Evolutionary conservation across 2,113 vertebrate species (phyloP).

Genomic region (Oreotrochilus melanogaster): DNA sequence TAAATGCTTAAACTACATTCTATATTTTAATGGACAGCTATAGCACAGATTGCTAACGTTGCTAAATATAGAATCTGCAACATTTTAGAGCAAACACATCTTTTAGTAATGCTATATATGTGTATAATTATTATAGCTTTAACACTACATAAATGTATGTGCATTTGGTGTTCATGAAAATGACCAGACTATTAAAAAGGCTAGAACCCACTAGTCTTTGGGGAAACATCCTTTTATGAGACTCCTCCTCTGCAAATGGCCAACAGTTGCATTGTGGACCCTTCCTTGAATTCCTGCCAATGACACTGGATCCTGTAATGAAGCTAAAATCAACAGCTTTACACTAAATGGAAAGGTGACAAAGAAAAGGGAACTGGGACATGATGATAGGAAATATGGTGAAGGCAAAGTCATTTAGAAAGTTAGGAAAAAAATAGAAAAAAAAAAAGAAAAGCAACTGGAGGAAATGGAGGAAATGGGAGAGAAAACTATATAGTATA

Average conservation of each 20-base stretch:
- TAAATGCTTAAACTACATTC: neutral
- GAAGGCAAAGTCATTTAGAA: neutral
- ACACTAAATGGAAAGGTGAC: neutral
- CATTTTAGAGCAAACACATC: neutral
- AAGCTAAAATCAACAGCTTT: constrained; percentile 22
- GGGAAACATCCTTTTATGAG: neutral
- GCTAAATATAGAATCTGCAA: neutral
- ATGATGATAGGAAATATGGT: neutral
- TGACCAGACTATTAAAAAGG: neutral
- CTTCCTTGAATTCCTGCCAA: constrained; percentile 10
- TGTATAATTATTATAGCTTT: neutral
- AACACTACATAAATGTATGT: neutral
- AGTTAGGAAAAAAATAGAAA: neutral
- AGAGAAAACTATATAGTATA: neutral
- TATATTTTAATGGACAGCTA: neutral
- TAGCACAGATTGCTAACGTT: neutral
- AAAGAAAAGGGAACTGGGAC: neutral
- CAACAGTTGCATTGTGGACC: neutral
- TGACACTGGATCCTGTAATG: neutral
- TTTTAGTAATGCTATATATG: neutral
- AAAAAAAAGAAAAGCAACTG: neutral
- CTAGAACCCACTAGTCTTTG: neutral
- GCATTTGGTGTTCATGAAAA: neutral
- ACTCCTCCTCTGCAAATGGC: neutral
- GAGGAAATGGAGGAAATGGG: neutral